Evolutionary conservation across 2,797 vertebrate genomes (phyloP).

Genomic region (Sorex maritimensis): DNA sequence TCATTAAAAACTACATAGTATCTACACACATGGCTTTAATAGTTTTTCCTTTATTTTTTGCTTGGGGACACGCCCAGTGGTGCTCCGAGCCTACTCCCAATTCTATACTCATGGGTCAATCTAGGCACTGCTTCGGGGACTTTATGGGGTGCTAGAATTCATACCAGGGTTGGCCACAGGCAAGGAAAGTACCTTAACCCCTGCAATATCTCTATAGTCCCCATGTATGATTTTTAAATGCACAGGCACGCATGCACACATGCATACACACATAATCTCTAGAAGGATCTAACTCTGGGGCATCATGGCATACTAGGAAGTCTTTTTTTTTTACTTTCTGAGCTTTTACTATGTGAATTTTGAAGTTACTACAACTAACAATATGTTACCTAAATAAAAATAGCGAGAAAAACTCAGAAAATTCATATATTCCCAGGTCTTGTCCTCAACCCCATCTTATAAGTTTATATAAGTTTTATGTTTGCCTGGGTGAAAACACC

Average conservation of each 20-base stretch:
- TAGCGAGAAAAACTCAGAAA: not conserved
- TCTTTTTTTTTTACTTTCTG: not conserved
- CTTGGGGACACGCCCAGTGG: too few relatives aligned
- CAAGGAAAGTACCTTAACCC: too few relatives aligned
- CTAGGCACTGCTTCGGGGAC: too few relatives aligned
- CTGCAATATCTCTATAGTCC: too few relatives aligned
- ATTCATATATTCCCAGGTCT: conserved; percentile 15
- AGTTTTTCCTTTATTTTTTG: not conserved
- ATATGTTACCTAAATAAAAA: conserved; percentile 63
- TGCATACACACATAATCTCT: not conserved
- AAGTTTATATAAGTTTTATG: conserved; percentile 4
- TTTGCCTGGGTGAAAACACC: conserved; percentile 32
- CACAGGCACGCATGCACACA: not conserved
- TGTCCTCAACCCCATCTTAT: conserved; percentile 6
- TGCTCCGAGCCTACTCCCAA: too few relatives aligned
- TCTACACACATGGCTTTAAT: not conserved
- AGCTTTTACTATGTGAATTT: conserved; percentile 52
- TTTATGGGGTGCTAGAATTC: too few relatives aligned
- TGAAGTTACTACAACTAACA: conserved; percentile 37
- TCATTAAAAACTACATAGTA: conserved; percentile 41
- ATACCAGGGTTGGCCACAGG: too few relatives aligned
- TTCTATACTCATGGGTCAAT: too few relatives aligned
- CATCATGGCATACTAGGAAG: not conserved
- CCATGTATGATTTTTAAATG: not conserved
- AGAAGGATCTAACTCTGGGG: conserved; percentile 3